phyloP scores from a whole-genome alignment of 2,888 invertebrate species.

The Abrostola tripartita region DNA sequence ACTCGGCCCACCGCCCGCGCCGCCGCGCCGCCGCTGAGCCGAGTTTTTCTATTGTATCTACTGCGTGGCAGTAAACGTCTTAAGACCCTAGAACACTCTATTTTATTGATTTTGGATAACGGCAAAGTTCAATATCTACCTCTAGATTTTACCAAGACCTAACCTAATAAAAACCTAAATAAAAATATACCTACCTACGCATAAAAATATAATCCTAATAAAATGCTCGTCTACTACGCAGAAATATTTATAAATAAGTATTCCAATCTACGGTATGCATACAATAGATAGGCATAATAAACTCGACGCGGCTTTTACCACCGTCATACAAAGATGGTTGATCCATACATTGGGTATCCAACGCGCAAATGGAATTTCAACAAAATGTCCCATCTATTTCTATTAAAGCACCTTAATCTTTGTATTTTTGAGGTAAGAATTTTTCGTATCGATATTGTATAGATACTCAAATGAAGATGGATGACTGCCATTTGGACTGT shows the following conservation, averaged over 20 bases:
- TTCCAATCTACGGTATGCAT: conserved; percentile 13
- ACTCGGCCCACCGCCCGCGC: no score
- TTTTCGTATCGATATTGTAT: conserved; percentile 15
- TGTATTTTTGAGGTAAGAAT: conserved; percentile 31
- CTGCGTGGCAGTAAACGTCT: no score
- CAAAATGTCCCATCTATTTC: conserved; percentile 31
- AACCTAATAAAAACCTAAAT: no score
- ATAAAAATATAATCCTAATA: neutral
- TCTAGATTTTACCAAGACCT: no score
- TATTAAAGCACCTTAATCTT: conserved; percentile 25
- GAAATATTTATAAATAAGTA: conserved; percentile 9
- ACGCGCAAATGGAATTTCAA: conserved; percentile 46
- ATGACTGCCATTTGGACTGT: conserved; percentile 14
- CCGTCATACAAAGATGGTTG: conserved; percentile 34
- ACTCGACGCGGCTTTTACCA: conserved; percentile 8
- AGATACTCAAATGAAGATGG: conserved; percentile 26
- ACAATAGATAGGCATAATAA: conserved; percentile 36
- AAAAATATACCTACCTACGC: neutral
- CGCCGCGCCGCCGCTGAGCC: no score
- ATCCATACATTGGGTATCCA: conserved; percentile 34
- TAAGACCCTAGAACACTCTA: no score
- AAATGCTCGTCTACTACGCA: neutral
- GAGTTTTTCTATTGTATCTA: no score
- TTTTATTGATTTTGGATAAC: no score
- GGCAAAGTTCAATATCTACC: no score